Conservation (phyloP, 2,113 vertebrate genomes). For the Crypturellus undulatus region DNA sequence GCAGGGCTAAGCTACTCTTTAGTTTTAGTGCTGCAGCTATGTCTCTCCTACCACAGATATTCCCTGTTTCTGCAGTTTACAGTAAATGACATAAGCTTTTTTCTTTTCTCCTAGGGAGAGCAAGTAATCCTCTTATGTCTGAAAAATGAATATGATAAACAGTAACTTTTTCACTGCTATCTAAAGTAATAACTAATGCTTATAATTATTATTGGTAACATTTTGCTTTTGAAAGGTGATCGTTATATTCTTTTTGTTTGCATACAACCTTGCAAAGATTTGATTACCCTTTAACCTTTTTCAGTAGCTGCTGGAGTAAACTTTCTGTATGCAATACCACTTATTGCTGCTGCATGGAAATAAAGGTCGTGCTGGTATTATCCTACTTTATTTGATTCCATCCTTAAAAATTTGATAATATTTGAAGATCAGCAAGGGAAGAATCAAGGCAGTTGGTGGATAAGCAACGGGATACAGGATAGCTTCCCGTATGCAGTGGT, state of each 20-base stretch:
- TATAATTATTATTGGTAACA: background rate
- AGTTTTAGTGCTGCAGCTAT: background rate
- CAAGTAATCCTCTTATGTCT: background rate
- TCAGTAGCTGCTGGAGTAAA: background rate
- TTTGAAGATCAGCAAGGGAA: background rate
- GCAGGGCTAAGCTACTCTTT: background rate
- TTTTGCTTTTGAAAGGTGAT: background rate
- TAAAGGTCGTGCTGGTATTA: background rate
- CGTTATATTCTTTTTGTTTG: background rate
- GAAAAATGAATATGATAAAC: background rate
- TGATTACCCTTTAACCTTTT: background rate
- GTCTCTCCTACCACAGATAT: background rate
- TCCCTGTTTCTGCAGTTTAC: background rate
- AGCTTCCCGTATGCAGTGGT: background rate
- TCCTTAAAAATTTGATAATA: fast-evolving
- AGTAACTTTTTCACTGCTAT: background rate
- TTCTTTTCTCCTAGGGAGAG: background rate
- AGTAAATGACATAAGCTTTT: background rate
- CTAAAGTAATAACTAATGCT: background rate
- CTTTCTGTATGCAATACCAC: background rate
- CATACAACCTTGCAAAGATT: background rate
- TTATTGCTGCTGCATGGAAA: background rate
- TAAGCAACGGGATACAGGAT: no score
- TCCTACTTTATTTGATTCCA: background rate
- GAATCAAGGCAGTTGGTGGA: background rate